Evolutionary conservation across 2,113 vertebrate genomes (phyloP).

Genomic region (Colaptes auratus): DNA sequence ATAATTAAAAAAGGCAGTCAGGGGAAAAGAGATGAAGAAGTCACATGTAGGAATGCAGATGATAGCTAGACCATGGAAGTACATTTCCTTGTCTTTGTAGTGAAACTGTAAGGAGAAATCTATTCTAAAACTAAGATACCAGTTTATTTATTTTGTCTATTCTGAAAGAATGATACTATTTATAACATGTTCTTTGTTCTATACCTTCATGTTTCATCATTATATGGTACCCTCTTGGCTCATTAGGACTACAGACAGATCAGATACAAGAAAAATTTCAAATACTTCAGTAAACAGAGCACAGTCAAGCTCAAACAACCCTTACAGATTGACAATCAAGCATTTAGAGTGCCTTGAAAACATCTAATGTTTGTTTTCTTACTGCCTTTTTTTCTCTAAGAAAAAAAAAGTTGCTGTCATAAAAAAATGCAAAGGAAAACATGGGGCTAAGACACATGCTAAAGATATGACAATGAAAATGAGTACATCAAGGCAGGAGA

Average conservation of each 20-base stretch:
- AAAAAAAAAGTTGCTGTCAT: neutral
- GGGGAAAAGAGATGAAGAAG: neutral
- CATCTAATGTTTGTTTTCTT: neutral
- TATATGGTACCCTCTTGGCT: neutral
- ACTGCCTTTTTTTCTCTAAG: neutral
- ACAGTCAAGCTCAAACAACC: neutral
- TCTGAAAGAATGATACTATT: neutral
- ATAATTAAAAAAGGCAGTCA: neutral
- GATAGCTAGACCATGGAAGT: neutral
- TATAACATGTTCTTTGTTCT: neutral
- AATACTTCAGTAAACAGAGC: neutral
- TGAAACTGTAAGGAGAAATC: neutral
- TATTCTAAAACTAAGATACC: neutral
- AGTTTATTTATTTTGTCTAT: neutral
- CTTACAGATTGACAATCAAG: neutral
- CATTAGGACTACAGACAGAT: neutral
- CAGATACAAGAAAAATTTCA: neutral
- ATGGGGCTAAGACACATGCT: neutral
- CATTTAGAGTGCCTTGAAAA: neutral
- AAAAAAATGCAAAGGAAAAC: neutral
- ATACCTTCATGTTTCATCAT: neutral
- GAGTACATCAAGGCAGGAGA: neutral
- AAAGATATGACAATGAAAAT: neutral
- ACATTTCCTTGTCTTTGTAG: neutral
- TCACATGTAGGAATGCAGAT: neutral